Base-by-base conservation (phyloP, 2,113 vertebrate genomes). In the Phyllostomus discolor region DNA sequence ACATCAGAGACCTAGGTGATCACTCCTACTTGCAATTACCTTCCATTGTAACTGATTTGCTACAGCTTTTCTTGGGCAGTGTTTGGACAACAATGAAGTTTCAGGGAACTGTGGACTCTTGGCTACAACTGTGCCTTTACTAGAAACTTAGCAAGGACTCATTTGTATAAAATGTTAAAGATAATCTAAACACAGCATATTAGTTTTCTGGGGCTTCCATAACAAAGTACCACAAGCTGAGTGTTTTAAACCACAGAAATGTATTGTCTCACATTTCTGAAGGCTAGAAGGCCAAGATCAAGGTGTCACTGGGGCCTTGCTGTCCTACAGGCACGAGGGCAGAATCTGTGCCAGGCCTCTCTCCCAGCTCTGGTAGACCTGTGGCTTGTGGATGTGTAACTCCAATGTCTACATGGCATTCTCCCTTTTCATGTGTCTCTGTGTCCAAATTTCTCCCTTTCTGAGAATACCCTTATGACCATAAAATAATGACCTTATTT, bases 1-100 rank as follows among this genome's bases (percentile, higher is more conserved):
- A 43, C 15, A 17, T 92, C 62, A 69, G 90, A 89, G 75, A 59
- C 17, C 82, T 22, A 2, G 38, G 73, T 15, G 64, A 72, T 79
- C 6, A 2, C 24, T 26, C 38, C 24, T 9, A 28, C 24, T 75
- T 22, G 79, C 7, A 66, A 38, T 94, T 85, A 70, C 57, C 62
- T 94, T 81, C 86, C 46, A 96, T 50, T 85, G 50, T 80, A 88
- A 92, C 17, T 81, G 78, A 80, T 78, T 67, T 86, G 46, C 57
- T 43, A 46, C 46, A 76, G 83, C n/a, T 90, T 94, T 76, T 82
- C 67, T 48, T 66, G 85, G 88, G 26, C 43, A 54, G 43, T 17
- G 48, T 82, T 70, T 46, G 48, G 83, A 66, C 46, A 52, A n/a
- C 38, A 86, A 24, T 43, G 16, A 43, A 92, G 26, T 41, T 78